These are phyloP conservation scores for Hypotaenidia philippensis DNA, from an alignment of 2,797 vertebrate genomes.

Conservation along the genomic window DNA sequence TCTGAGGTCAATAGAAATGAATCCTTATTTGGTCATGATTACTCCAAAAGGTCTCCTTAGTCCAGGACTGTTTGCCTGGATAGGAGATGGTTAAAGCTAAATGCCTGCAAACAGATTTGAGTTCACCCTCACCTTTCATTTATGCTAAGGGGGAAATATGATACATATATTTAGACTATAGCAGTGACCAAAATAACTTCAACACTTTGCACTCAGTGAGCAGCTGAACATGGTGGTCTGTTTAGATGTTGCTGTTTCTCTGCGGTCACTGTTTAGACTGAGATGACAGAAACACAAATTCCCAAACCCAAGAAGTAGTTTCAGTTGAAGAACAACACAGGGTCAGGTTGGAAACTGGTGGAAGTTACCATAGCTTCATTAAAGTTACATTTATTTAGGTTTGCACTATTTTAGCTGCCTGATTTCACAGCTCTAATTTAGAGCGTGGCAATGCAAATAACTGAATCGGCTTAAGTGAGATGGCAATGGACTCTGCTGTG, in stretches of 20 bases:
- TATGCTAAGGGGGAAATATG: not conserved
- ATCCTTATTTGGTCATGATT: not conserved
- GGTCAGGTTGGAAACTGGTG: not conserved
- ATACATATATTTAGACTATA: not conserved
- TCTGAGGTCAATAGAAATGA: not conserved
- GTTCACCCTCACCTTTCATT: constrained; percentile 7
- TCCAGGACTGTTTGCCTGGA: not conserved
- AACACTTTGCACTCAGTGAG: not conserved
- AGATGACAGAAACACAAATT: not conserved
- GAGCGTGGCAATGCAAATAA: not conserved
- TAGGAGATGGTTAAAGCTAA: not conserved
- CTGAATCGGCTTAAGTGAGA: not conserved
- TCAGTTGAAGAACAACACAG: not conserved
- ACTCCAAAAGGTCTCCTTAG: not conserved
- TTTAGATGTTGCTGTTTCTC: not conserved
- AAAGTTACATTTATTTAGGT: not conserved
- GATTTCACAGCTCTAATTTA: not conserved
- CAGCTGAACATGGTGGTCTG: not conserved
- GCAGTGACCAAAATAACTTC: not conserved
- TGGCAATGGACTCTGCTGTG: not conserved
- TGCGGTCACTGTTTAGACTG: not conserved
- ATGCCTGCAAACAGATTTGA: not conserved
- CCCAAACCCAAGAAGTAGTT: not conserved
- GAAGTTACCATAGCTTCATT: not conserved
- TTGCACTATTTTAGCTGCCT: not conserved